Base-by-base conservation (phyloP, 2,797 vertebrate genomes). In the Manis crassicaudata region DNA sequence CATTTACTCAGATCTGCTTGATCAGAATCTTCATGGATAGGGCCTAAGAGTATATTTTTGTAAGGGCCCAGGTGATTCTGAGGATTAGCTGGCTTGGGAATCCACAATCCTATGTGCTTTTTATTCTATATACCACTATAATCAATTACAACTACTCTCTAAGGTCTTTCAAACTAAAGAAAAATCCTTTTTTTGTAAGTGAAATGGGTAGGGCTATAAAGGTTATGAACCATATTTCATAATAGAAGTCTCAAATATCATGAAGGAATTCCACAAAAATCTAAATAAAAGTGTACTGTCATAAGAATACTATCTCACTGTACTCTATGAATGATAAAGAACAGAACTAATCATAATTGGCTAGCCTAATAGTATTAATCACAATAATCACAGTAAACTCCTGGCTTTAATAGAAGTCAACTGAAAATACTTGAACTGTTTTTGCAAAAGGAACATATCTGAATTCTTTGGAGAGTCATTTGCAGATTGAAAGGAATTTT, bases 241-340 rank as follows among this genome's bases (percentile, higher is more conserved):
- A 68, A 95, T 46, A 97, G 94, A 98, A 97, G 97, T 97, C 98
- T 90, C 10, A 81, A 63, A 79, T 79, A 82, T 84, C 16, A 10
- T 96, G 95, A 96, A 97, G 84, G 56, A 92, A 94, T 95, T 96
- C 92, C 93, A 95, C 88, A 95, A 98, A 97, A 92, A 97, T 96
- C 79, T 97, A 97, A 94, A 94, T 97, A 98, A 98, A 98, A 98
- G 98, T 98, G 81, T 85, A 92, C 96, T 97, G 35, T 98, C 96
- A 92, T 98, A 98, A 98, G 98, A 96, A 97, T 52, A 96, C 88
- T 96, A 58, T 97, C 92, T 98, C 62, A 93, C 80, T 96, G 92
- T 75, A 92, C 92, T 97, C 81, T 46, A 93, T 92, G 97, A 98
- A 97, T 98, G 96, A 35, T 35, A 97, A 98, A 96, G 93, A 96